Evolutionary conservation across 2,113 vertebrate species (phyloP), one percentile per base, ranked within the genome.

Genomic region (Lepus timidus): DNA sequence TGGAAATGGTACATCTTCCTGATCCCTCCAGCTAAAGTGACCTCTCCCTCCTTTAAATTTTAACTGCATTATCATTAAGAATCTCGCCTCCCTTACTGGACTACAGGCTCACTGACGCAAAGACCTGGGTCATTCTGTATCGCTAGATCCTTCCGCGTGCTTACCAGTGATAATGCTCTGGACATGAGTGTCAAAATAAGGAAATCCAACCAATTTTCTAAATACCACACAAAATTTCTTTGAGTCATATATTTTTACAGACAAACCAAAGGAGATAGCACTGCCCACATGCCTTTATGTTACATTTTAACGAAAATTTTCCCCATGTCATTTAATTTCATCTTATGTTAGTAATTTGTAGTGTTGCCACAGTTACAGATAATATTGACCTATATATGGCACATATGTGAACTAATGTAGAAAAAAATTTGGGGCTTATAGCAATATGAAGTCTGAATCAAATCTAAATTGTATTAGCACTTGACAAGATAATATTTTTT

Each of bases 401-500:
- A 90, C n/a, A 52, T 23, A 23, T 83, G 39, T 74, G 78, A 92
- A 25, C 73, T 76, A 93, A 85, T 55, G 29, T 71, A 92, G 36
- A 83, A 95, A 88, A n/a, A 88, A 88, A 85, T 74, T 44, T 2
- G 55, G 55, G 55, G 39, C 68, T 16, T 64, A 31, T 39, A 76
- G 62, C n/a, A 90, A 33, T 17, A 44, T 55, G 27, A 94, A 95
- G 67, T 73, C 90, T 39, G n/a, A 82, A 68, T 88, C 75, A 82
- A 88, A 70, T 85, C 36, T 52, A 88, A 85, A 74, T 55, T 67
- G 31, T n/a, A 36, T 92, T 85, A 88, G 39, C 64, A 82, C 67
- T 92, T 91, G 74, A 92, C 82, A 89, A 85, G 79, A 33, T 88
- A 70, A 85, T 9, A 58, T 70, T 85, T 95, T 31, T 91, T 58